Percentiles rank a stretch among this genome's conserved stretches.
phyloP scores from a whole-genome alignment of 2,888 invertebrate species.

The Apamea monoglypha region DNA sequence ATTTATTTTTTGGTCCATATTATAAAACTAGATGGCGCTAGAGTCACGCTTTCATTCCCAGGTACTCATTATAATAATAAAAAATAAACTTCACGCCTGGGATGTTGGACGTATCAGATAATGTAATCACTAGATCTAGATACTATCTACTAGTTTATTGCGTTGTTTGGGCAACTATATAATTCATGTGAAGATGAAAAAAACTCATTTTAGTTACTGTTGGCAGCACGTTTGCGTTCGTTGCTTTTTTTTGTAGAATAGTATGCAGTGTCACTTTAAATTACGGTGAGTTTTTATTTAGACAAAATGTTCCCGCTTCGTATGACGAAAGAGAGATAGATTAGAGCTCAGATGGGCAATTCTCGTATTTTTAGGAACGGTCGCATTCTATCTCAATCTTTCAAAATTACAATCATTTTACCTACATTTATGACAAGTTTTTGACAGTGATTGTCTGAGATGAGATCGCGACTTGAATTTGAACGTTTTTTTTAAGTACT shows the following conservation, averaged over 20 bases:
- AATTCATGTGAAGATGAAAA: conserved; percentile 46
- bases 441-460: no score
- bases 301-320: neutral
- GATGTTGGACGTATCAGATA: conserved; percentile 68
- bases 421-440: no score
- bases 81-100: conserved; percentile 70
- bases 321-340: neutral
- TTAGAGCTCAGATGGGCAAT: neutral
- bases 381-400: no score
- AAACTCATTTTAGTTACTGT: conserved; percentile 36
- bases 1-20: neutral
- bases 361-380: neutral
- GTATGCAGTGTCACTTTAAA: neutral
- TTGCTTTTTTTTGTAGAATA: neutral
- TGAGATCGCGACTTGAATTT: no score
- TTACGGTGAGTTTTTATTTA: conserved; percentile 1
- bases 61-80: conserved; percentile 32
- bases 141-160: conserved; percentile 71
- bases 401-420: no score
- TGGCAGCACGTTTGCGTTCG: neutral
- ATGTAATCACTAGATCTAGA: conserved; percentile 68
- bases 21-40: neutral
- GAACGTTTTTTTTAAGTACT: no score
- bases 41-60: conserved; percentile 23
- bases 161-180: conserved; percentile 51